These are phyloP conservation scores for Mystacides longicornis DNA, from an alignment of 2,888 invertebrate genomes.

Conservation along the genomic window DNA sequence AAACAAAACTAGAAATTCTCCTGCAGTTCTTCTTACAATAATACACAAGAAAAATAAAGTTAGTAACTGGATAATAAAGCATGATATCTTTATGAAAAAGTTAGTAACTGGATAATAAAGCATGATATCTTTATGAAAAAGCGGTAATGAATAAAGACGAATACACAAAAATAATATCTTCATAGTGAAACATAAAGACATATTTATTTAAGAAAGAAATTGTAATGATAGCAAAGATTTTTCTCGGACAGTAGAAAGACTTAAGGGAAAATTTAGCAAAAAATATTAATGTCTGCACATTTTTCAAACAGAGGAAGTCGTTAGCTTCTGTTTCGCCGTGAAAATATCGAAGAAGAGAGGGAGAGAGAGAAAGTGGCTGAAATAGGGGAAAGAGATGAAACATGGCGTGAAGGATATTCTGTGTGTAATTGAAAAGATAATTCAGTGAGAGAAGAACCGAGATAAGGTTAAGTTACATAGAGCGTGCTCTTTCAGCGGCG, in stretches of 20 bases:
- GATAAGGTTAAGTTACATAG: not conserved
- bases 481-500: not conserved
- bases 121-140: not conserved
- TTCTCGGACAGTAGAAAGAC: not conserved
- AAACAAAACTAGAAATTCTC: too few species aligned
- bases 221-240: not conserved
- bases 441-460: conserved; percentile 6
- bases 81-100: too few species aligned
- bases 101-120: too few species aligned
- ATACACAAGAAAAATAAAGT: too few species aligned
- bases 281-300: conserved; percentile 15
- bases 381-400: conserved; percentile 2
- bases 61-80: too few species aligned
- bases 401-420: conserved; percentile 3
- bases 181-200: not conserved
- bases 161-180: not conserved
- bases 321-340: conserved; percentile 12
- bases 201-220: not conserved
- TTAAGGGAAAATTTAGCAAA: not conserved
- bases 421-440: conserved; percentile 18
- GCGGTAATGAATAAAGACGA: not conserved
- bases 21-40: too few species aligned
- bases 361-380: conserved; percentile 2
- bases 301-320: conserved; percentile 15
- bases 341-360: not conserved